Conservation (phyloP, 2,888 invertebrate species). For the Alcis repandata region DNA sequence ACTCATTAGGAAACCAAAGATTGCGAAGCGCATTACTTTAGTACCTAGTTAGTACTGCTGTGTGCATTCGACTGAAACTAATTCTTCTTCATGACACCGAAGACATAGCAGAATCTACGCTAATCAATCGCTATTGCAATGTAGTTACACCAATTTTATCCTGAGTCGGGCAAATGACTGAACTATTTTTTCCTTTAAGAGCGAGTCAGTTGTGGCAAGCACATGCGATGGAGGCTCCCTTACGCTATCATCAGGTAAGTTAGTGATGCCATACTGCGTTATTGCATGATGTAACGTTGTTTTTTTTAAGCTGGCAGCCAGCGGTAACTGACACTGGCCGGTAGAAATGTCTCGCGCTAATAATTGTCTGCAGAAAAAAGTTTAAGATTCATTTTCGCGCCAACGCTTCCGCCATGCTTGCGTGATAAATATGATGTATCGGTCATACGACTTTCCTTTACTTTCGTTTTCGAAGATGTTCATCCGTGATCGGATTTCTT, state of each 20-base stretch:
- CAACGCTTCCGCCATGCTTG: constrained; percentile 82
- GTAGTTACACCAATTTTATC: background rate
- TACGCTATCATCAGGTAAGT: background rate
- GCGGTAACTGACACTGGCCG: constrained; percentile 71
- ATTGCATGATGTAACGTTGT: constrained; percentile 50
- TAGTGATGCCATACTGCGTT: constrained; percentile 32
- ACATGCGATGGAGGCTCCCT: background rate
- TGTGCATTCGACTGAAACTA: background rate
- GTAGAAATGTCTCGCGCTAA: constrained; percentile 74
- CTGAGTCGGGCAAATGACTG: background rate
- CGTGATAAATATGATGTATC: constrained; percentile 85
- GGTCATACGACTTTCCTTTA: constrained; percentile 79
- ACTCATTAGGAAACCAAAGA: constrained; percentile 1
- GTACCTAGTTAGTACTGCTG: background rate
- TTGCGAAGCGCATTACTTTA: background rate
- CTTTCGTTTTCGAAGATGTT: constrained; percentile 76
- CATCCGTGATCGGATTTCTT: constrained; percentile 56
- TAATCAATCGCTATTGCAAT: background rate
- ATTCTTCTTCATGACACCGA: background rate
- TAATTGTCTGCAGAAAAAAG: constrained; percentile 75
- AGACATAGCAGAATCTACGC: background rate
- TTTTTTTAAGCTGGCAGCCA: constrained; percentile 44
- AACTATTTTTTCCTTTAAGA: background rate
- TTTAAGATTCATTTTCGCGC: constrained; percentile 82
- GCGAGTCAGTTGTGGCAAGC: background rate